Evolutionary conservation across 92 coral and sea anemone genomes (phyloP).

Genomic region (Porites divaricata): DNA sequence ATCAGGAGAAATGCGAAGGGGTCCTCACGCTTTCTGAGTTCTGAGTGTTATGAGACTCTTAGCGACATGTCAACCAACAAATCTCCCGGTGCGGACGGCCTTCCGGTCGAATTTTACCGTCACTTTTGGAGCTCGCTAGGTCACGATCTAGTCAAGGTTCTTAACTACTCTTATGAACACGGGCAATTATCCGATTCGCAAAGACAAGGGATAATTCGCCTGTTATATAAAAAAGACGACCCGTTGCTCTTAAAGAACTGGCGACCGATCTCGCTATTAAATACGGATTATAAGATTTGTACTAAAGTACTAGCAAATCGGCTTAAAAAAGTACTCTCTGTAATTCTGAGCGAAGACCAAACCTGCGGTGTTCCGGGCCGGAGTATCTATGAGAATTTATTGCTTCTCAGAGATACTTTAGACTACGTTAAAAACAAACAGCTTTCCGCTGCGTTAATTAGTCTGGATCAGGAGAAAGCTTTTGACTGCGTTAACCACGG

Average conservation of each 20-base stretch:
- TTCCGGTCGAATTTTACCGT: constrained; percentile 31
- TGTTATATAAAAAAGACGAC: constrained; percentile 37
- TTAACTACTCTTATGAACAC: background rate
- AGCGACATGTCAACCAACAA: constrained; percentile 20
- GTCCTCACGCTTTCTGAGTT: background rate
- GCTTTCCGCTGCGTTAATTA: background rate
- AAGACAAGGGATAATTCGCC: background rate
- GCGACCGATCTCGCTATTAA: constrained; percentile 15
- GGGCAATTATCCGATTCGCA: constrained; percentile 22
- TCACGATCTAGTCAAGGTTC: background rate
- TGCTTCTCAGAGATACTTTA: background rate
- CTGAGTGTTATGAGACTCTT: constrained; percentile 38
- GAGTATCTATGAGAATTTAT: constrained; percentile 15
- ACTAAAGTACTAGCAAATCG: constrained; percentile 17
- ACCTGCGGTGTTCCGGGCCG: constrained; percentile 29
- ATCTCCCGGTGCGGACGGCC: constrained; percentile 36
- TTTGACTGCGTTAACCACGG: constrained; percentile 33
- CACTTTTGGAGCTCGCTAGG: constrained; percentile 30
- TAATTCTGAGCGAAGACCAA: constrained; percentile 17
- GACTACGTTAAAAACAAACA: background rate
- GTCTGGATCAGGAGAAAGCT: constrained; percentile 43
- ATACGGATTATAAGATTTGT: constrained; percentile 28
- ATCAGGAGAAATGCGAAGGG: constrained; percentile 22
- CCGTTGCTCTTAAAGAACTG: constrained; percentile 17
- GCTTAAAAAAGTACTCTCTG: constrained; percentile 9